Base-by-base conservation (phyloP, 1,140 invertebrate genomes). In the Euwallacea fornicatus region DNA sequence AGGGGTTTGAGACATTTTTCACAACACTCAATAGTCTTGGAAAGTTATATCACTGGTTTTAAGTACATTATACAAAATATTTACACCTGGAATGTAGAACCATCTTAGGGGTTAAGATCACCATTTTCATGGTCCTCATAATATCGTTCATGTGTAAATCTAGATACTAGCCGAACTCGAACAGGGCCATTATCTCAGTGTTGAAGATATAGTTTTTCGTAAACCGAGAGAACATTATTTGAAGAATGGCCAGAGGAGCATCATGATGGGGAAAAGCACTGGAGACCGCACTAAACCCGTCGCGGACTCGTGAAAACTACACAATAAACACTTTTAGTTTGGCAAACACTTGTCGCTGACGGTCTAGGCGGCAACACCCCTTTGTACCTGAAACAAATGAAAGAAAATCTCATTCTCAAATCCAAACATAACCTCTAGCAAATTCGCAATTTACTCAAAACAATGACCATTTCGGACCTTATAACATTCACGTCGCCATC, bases 1-100 rank as follows among this genome's bases (percentile, higher is more conserved):
- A 13, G 78, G 76, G 60, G 72, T 79, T 69, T 80, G 78, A 78
- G 80, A 82, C 80, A 82, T 82, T 77, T 79, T 74, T 73, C 73
- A 67, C 71, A 69, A 67, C 76, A 74, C 75, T 73, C 69, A 63
- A 58, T 64, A 15, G 63, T 73, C 65, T 59, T 61, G 50, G 63
- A 66, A 21, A 55, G 16, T 64, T 68, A 72, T 63, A 73, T 72
- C 73, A 73, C 74, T 72, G 61, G 54, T 62, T 63, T 75, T 70
- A 73, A 74, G 68, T 71, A 73, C 71, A 74, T 75, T 59, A 46
- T 75, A 61, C 43, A 21, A 58, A 53, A 63, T 68, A 75, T 71
- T 64, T 69, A 61, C 70, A 73, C 66, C 67, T 72, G 74, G 73
- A 76, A 74, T 75, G 76, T 72, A 58, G 47, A 42, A 66, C 70